A percentile compares a stretch with the other conserved stretches of the same genome.
Evolutionary conservation across 2,888 invertebrate species (phyloP).

Genomic region (Argyresthia goedartella): DNA sequence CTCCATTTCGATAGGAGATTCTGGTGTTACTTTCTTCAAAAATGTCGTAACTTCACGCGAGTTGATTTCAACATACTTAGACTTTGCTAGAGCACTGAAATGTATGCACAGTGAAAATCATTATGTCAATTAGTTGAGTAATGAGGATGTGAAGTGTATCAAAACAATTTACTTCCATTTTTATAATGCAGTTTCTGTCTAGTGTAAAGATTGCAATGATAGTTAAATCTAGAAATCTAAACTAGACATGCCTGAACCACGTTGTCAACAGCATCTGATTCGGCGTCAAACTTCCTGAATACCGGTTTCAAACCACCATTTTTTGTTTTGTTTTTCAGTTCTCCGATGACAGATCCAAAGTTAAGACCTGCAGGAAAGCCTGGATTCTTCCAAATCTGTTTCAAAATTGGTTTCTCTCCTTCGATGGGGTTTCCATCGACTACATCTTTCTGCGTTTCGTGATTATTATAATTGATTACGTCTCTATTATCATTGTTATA

Average conservation of each 20-base stretch:
- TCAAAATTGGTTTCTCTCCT: conserved; percentile 35
- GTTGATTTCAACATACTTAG: conserved; percentile 1
- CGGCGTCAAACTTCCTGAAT: conserved; percentile 54
- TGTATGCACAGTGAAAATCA: too few relatives aligned
- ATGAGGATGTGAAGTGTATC: too few relatives aligned
- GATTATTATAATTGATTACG: neutral
- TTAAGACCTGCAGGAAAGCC: conserved; percentile 45
- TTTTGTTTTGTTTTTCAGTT: conserved; percentile 52
- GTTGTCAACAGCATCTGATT: conserved; percentile 21
- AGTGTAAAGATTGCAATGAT: too few relatives aligned
- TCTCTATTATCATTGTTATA: conserved; percentile 2
- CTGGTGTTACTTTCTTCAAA: neutral
- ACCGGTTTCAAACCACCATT: conserved; percentile 55
- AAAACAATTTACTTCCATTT: too few relatives aligned
- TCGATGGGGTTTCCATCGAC: conserved; percentile 10
- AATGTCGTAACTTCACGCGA: neutral
- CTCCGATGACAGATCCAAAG: conserved; percentile 60
- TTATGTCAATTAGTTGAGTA: too few relatives aligned
- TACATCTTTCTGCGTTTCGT: neutral
- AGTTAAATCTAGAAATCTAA: neutral
- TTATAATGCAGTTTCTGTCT: too few relatives aligned
- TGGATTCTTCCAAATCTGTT: conserved; percentile 44
- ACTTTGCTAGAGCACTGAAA: too few relatives aligned
- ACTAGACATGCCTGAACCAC: conserved; percentile 38
- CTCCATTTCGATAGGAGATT: too few relatives aligned